Evolutionary conservation across 2,888 invertebrate species (phyloP), one percentile per base, ranked within the genome.

Genomic region (Agonopterix heracliana): DNA sequence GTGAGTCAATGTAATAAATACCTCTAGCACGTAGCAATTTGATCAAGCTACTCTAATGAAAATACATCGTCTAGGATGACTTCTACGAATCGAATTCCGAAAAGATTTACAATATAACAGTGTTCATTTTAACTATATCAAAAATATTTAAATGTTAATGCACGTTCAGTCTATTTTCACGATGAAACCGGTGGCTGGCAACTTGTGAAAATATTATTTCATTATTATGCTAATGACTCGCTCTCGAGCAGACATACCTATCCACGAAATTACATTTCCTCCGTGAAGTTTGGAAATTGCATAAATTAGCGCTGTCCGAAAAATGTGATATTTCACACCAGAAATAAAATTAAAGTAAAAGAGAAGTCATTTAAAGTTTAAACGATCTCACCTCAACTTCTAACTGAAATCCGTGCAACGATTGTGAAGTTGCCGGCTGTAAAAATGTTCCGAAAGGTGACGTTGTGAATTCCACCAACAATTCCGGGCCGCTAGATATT

Each of bases 381-480:
- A 38, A 38, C 9, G 12, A 12, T 54, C 64, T 72, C 63, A 88
- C 89, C 81, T 89, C 93, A 56, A 96, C 95, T 90, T 97, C 95
- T 46, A 97, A 87, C 72, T 96, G 96, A 79, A 97, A 97, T 57
- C 96, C 96, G 74, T 96, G 95, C 45, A 97, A 88, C 2, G 94
- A 93, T 74, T 94, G 92, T 42, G 92, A 89, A 26, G 94, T 93
- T 11, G 93, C 92, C 3, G 95, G 95, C 75, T 95, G 94, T 59
- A 95, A 90, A 79, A 96, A 96, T 57, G 96, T 96, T 59, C 96
- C 96, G 74, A 93, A 96, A 5, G 96, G 95, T 13, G 96, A 96
- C 43, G 96, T 95, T 53, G 95, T 94, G 76, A 97, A 96, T 84
- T 96, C 96, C 34, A 97, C 96, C 57, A 97, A 89, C 62, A 97